Conservation (phyloP, 1,140 invertebrate species). For the Mycetomoellerius zeteki region DNA sequence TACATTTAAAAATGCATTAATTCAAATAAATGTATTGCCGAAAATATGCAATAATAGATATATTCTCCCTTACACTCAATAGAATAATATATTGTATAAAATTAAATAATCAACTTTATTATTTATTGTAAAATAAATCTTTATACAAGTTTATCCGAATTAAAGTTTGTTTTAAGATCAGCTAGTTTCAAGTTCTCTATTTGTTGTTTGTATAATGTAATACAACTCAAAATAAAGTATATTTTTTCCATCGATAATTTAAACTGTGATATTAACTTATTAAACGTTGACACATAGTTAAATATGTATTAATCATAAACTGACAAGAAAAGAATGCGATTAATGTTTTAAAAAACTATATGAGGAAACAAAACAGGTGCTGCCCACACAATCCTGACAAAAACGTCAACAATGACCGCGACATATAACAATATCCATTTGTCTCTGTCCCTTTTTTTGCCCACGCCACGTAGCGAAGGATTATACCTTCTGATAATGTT, state of each 20-base stretch:
- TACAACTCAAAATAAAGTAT: not conserved
- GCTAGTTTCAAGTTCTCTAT: not conserved
- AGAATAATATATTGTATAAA: slow-evolving; percentile 14
- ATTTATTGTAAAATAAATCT: not conserved
- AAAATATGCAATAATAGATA: not conserved
- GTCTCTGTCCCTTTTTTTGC: slow-evolving; percentile 47
- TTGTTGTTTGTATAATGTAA: not conserved
- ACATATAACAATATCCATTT: slow-evolving; percentile 44
- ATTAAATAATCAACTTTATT: not conserved
- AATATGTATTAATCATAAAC: not conserved
- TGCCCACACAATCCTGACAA: not conserved
- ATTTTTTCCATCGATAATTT: not conserved
- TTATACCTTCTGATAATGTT: slow-evolving; percentile 58
- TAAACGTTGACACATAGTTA: not conserved
- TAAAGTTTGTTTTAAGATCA: not conserved
- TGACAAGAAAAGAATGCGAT: not conserved
- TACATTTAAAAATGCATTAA: not conserved
- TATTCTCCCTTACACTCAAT: not conserved
- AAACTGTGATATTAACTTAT: not conserved
- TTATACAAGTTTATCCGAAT: not conserved
- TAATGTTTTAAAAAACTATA: not conserved
- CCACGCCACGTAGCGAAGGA: not conserved
- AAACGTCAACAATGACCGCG: slow-evolving; percentile 46
- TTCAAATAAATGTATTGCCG: not conserved
- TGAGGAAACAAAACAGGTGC: slow-evolving; percentile 17